phyloP scores from a whole-genome alignment of 1,140 invertebrate genomes.

The Drepana arcuata region DNA sequence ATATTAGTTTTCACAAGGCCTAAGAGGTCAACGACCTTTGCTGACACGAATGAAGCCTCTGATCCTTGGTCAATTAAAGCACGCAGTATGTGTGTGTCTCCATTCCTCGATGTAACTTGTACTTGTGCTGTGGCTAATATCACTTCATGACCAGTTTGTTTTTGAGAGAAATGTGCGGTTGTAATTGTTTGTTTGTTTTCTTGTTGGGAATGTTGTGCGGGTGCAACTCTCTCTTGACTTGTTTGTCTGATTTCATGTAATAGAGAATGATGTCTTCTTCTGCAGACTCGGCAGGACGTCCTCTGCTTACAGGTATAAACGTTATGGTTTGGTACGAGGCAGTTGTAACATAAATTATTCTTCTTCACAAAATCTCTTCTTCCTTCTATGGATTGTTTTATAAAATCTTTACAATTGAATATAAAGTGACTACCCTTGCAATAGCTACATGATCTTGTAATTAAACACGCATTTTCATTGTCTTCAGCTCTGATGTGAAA shows the following conservation, averaged over 20 bases:
- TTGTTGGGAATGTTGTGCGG: no score
- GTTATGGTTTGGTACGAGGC: constrained; percentile 14
- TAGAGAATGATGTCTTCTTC: constrained; percentile 16
- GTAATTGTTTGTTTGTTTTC: no score
- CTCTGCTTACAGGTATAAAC: constrained; percentile 8
- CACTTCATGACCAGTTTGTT: no score
- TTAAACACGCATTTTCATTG: not conserved
- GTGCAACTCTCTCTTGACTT: no score
- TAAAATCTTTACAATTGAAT: constrained; percentile 20
- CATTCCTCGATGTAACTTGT: constrained; percentile 2
- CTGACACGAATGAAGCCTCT: constrained; percentile 16
- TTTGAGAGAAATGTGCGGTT: no score
- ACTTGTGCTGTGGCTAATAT: constrained; percentile 18
- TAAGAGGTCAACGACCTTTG: no score
- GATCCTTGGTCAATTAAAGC: constrained; percentile 17
- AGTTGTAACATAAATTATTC: constrained; percentile 21
- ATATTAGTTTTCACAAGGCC: no score
- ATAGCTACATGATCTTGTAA: constrained; percentile 4
- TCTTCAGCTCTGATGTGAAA: constrained; percentile 8
- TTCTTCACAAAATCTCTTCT: constrained; percentile 17
- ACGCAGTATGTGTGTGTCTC: constrained; percentile 6
- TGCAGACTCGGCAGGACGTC: constrained; percentile 12
- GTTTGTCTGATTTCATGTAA: constrained; percentile 17
- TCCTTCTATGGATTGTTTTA: constrained; percentile 4
- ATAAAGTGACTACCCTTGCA: constrained; percentile 17